These are phyloP conservation scores for Nicator chloris DNA, from an alignment of 2,113 vertebrate species.

Conservation along the genomic window DNA sequence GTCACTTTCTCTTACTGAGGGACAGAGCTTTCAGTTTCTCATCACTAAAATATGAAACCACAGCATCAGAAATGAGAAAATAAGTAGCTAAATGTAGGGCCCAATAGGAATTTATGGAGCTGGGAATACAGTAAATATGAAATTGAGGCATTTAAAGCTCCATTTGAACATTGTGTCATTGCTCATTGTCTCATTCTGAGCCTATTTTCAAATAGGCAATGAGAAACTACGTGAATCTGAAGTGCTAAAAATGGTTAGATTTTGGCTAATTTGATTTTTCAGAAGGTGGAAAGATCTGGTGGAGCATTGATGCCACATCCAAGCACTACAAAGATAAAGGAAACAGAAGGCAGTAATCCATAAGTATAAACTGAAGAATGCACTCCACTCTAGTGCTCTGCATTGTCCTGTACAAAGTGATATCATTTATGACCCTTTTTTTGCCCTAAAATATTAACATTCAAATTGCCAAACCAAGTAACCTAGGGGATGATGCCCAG, in stretches of 20 bases:
- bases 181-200: conserved; percentile 28
- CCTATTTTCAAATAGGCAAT: neutral
- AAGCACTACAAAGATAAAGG: neutral
- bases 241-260: neutral
- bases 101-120: conserved; percentile 53
- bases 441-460: neutral
- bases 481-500: neutral
- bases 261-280: conserved; percentile 8
- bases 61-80: conserved; percentile 12
- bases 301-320: neutral
- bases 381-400: neutral
- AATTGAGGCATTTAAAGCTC: conserved; percentile 5
- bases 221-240: neutral
- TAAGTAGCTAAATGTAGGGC: neutral
- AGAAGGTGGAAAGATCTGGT: neutral
- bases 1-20: conserved; percentile 12
- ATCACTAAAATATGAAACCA: conserved; percentile 47
- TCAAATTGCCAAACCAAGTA: neutral
- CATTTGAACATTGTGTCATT: neutral
- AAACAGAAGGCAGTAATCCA: neutral
- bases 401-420: neutral
- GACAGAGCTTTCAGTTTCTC: conserved; percentile 17
- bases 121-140: conserved; percentile 9
- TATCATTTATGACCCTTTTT: neutral
- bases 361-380: neutral